Evolutionary conservation across 2,113 vertebrate species (phyloP).

Genomic region (Podarcis cretensis): DNA sequence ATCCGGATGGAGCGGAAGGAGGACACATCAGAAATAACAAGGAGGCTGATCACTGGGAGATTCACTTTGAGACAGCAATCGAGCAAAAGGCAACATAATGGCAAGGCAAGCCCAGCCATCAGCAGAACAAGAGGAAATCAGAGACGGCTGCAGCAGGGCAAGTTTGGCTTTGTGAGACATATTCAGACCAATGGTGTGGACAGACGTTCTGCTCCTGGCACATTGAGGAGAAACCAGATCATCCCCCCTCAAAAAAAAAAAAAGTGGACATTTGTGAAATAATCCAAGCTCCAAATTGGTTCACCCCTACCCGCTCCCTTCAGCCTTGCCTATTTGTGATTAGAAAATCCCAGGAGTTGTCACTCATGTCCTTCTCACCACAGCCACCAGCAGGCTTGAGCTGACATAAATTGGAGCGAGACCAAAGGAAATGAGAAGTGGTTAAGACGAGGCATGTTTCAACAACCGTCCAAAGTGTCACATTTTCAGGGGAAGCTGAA

Average conservation of each 20-base stretch:
- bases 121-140: background rate
- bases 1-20: background rate
- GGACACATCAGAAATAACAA: background rate
- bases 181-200: background rate
- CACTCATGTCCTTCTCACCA: conserved; percentile 28
- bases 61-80: background rate
- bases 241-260: background rate
- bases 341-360: conserved; percentile 50
- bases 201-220: background rate
- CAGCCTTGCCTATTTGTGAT: conserved; percentile 44
- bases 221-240: conserved; percentile 17
- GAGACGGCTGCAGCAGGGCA: no score
- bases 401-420: conserved; percentile 55
- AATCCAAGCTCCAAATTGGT: background rate
- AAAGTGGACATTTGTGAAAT: background rate
- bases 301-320: background rate
- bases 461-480: background rate
- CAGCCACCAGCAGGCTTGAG: conserved; percentile 38
- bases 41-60: background rate
- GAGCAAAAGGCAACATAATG: background rate
- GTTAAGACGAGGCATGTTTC: conserved; percentile 5
- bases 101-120: background rate
- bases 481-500: background rate
- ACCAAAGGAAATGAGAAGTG: conserved; percentile 31
- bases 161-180: background rate